phyloP scores from a whole-genome alignment of 1,140 invertebrate species.

The Ladona fulva region DNA sequence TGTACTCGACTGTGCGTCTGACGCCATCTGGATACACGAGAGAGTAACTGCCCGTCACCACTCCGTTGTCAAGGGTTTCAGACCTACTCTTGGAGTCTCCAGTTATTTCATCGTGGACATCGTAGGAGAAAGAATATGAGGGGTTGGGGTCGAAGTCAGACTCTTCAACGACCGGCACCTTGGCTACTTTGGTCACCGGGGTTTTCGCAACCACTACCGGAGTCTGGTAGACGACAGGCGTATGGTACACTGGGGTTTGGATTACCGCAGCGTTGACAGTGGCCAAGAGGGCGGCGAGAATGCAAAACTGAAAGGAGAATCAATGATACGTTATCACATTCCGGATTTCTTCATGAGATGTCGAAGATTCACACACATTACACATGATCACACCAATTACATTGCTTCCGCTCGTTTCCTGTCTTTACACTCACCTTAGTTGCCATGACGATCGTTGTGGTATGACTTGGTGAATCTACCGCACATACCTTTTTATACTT shows the following conservation, averaged over 20 bases:
- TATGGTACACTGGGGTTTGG: background rate
- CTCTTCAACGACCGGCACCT: background rate
- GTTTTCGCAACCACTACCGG: background rate
- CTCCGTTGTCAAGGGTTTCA: constrained; percentile 22
- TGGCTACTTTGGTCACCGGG: background rate
- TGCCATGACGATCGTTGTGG: too few species aligned
- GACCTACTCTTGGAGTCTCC: constrained; percentile 23
- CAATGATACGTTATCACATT: too few species aligned
- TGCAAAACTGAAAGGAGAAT: background rate
- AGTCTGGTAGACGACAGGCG: background rate
- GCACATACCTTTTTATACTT: too few species aligned
- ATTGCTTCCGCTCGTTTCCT: too few species aligned
- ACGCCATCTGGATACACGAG: constrained; percentile 23
- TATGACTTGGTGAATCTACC: too few species aligned
- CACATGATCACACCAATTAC: too few species aligned
- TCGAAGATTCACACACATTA: too few species aligned
- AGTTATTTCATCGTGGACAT: constrained; percentile 21
- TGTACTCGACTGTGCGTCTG: constrained; percentile 23
- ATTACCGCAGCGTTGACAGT: background rate
- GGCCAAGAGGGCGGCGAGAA: background rate
- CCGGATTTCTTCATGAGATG: too few species aligned
- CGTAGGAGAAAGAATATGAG: constrained; percentile 11
- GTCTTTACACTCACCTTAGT: too few species aligned
- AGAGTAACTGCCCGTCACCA: constrained; percentile 23
- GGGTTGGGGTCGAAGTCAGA: too few species aligned